Conservation (phyloP, 2,888 invertebrate genomes). For the Smittia sp. region DNA sequence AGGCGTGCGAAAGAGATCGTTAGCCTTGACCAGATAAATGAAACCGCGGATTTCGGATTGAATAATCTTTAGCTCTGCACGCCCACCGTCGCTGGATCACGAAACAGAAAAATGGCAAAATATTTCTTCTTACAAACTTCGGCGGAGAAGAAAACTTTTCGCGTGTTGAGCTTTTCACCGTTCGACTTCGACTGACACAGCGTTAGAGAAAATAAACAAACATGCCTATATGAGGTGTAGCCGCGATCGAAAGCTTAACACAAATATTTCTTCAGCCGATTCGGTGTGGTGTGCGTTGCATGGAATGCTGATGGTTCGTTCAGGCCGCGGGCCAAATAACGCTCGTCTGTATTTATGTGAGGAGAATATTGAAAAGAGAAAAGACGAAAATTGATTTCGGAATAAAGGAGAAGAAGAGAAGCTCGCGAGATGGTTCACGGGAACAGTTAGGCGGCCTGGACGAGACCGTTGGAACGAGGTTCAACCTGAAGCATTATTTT, state of each 20-base stretch:
- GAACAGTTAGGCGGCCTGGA: not conserved
- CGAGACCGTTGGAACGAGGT: not conserved
- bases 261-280: constrained; percentile 22
- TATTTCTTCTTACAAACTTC: not conserved
- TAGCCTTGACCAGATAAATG: constrained; percentile 26
- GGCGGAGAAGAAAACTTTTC: not conserved
- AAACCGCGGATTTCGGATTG: not conserved
- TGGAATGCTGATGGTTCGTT: constrained; percentile 10
- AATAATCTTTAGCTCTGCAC: not conserved
- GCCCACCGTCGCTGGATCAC: not conserved
- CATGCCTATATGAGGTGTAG: constrained; percentile 28
- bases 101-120: constrained; percentile 5
- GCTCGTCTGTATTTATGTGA: not conserved
- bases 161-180: constrained; percentile 39
- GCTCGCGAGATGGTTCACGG: not conserved
- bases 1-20: constrained; percentile 20
- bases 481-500: not conserved
- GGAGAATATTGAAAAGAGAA: constrained; percentile 3
- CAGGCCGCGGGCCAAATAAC: not conserved
- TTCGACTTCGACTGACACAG: constrained; percentile 35
- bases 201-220: constrained; percentile 36
- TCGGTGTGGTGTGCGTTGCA: not conserved
- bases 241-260: constrained; percentile 13
- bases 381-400: not conserved
- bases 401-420: not conserved